These are phyloP conservation scores for Eremobia ochroleuca DNA, from an alignment of 2,888 invertebrate species.

Conservation along the genomic window DNA sequence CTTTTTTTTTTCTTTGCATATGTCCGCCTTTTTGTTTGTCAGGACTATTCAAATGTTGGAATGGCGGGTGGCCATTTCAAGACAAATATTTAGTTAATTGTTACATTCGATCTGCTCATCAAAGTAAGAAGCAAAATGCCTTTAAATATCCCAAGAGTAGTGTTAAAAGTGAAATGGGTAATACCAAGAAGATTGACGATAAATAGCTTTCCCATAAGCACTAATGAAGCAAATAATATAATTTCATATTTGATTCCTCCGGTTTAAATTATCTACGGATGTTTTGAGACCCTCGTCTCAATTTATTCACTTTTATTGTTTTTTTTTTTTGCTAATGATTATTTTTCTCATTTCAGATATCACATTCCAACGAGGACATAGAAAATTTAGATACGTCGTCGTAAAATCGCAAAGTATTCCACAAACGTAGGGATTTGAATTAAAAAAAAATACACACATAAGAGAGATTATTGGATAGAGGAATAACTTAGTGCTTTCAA, in stretches of 20 bases:
- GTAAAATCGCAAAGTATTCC: conserved; percentile 67
- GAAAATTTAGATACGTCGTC: conserved; percentile 65
- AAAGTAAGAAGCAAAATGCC: background rate
- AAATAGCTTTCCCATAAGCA: background rate
- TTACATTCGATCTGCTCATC: background rate
- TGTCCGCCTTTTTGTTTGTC: background rate
- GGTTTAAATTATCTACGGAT: background rate
- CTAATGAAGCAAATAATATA: background rate
- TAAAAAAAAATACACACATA: conserved; percentile 64
- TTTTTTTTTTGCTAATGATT: no score
- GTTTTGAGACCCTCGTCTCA: background rate
- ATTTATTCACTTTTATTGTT: background rate
- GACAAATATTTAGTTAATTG: background rate
- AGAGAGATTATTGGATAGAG: conserved; percentile 63
- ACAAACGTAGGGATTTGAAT: conserved; percentile 65
- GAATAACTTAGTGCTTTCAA: conserved; percentile 79
- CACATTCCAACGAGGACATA: conserved; percentile 69
- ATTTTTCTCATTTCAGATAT: conserved; percentile 62
- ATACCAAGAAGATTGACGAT: background rate
- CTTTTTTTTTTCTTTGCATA: background rate
- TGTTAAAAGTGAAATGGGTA: background rate
- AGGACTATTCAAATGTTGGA: background rate
- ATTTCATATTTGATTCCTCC: background rate
- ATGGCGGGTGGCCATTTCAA: background rate
- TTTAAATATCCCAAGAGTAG: background rate